phyloP scores from a whole-genome alignment of 2,888 invertebrate genomes.

The Apamea crenata region DNA sequence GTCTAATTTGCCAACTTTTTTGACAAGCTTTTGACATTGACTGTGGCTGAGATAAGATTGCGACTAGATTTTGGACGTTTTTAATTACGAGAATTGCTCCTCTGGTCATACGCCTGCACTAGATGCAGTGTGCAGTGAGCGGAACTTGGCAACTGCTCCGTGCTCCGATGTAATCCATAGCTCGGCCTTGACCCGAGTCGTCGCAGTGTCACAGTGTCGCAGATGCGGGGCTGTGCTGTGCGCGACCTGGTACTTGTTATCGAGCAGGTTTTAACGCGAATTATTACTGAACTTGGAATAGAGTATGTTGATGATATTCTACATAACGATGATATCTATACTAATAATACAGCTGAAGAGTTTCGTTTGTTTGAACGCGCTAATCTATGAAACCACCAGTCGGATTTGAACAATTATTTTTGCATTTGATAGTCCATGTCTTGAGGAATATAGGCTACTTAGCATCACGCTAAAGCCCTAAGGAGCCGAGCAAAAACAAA shows the following conservation, averaged over 20 bases:
- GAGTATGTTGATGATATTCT: neutral
- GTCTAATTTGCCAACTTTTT: too few species aligned
- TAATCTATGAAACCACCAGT: too few species aligned
- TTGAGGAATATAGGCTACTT: too few species aligned
- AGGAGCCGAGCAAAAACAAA: too few species aligned
- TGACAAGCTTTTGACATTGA: too few species aligned
- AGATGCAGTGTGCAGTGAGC: neutral
- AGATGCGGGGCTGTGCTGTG: slow-evolving; percentile 1
- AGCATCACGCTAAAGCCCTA: too few species aligned
- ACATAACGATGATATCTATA: neutral
- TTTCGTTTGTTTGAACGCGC: too few species aligned
- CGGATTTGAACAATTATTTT: too few species aligned
- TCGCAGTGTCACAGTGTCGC: slow-evolving; percentile 30
- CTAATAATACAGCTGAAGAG: too few species aligned
- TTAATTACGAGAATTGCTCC: neutral
- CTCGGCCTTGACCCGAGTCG: slow-evolving; percentile 34
- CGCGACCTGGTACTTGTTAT: neutral
- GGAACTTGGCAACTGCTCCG: slow-evolving; percentile 26
- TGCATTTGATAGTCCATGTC: too few species aligned
- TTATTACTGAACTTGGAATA: neutral
- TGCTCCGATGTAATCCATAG: slow-evolving; percentile 15
- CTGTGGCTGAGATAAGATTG: too few species aligned
- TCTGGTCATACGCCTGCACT: neutral
- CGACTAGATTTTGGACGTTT: too few species aligned
- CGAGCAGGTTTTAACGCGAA: neutral